Evolutionary conservation across 37 sponge, comb jelly and placozoan genomes (phyloP).

Genomic region (Petrosia ficiformis): DNA sequence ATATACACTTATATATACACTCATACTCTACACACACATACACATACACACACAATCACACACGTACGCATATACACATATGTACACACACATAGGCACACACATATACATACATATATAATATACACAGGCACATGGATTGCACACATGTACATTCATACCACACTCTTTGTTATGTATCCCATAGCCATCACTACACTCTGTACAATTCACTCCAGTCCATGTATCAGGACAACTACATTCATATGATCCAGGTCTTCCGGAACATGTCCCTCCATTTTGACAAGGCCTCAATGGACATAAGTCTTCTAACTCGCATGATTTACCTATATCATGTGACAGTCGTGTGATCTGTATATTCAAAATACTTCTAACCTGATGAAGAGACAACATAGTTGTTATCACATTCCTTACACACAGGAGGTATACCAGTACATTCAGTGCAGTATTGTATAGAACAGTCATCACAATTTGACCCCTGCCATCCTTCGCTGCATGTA

Average conservation of each 20-base stretch:
- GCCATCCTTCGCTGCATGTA: not conserved
- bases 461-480: not conserved
- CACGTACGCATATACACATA: too few relatives aligned
- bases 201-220: not conserved
- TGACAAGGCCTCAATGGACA: not conserved
- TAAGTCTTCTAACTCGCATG: not conserved
- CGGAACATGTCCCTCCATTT: not conserved
- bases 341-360: too few relatives aligned
- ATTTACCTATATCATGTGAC: not conserved
- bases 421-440: not conserved
- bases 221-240: not conserved
- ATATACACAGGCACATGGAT: too few relatives aligned
- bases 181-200: not conserved
- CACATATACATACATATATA: too few relatives aligned
- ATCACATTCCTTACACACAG: not conserved
- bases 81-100: too few relatives aligned
- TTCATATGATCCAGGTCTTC: not conserved
- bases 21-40: too few relatives aligned
- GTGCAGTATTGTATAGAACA: not conserved
- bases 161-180: not conserved
- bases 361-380: not conserved
- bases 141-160: not conserved
- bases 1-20: too few relatives aligned
- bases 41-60: too few relatives aligned
- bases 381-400: not conserved